Base-by-base conservation (phyloP, 1,140 invertebrate species). In the Atta cephalotes region DNA sequence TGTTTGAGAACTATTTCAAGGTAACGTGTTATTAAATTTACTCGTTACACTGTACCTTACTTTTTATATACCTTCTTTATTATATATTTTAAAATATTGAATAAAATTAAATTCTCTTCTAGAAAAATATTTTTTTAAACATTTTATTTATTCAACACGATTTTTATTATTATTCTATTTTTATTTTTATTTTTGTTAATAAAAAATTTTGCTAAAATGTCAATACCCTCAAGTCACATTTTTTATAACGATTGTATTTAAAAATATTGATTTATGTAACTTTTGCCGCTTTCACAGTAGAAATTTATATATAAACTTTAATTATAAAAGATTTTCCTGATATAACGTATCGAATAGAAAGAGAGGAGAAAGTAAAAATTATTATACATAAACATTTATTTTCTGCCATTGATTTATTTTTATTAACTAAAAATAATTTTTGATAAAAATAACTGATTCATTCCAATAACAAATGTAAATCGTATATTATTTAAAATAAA, bases 111-210 rank as follows among this genome's bases (percentile, higher is more conserved):
- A 80, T 68, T 53, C 63, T 39, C 60, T 25, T 62, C 12, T n/a
- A 18, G 31, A 35, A 25, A 4, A 12, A 0, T 39, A 70, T 31
- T 16, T 49, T 49, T 70, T 39, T 21, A 7, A 9, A 68, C 3
- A 14, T 51, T 79, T 68, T 65, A 51, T 12, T 56, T 49, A 35
- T 28, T 31, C 18, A 25, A 56, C 16, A 16, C 3, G 6, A 60
- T 76, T 76, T 58, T 31, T 2, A 14, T 56, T 45, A 60, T 60
- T 77, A 45, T 60, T 60, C 21, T 77, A 39, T 60, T 76, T 76
- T 4, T 39, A 56, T 74, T 31, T 76, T 58, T 14, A 74, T 10
- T 45, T 10, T 45, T 45, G 2, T 45, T 45, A 74, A 35, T 76
- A 58, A 76, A 10, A 4, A 9, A 9, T 31, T 53, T 45, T n/a